A percentile compares a stretch with the other conserved stretches of the same genome.
These are phyloP conservation scores for Bubalus kerabau DNA, from an alignment of 2,113 vertebrate species.

Conservation along the genomic window DNA sequence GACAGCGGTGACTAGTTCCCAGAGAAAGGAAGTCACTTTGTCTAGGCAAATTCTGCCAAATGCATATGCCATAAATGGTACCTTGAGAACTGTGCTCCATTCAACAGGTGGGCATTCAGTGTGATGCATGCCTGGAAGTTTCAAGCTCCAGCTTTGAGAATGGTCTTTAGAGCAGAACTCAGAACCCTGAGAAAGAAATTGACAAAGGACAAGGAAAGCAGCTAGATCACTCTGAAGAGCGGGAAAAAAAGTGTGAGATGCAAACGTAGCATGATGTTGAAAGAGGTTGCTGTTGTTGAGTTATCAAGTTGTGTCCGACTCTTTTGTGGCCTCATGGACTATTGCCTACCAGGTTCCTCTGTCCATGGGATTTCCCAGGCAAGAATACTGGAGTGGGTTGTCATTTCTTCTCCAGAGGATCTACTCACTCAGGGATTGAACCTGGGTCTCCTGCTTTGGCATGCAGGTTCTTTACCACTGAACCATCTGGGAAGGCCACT, in stretches of 20 bases:
- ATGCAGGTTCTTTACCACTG: neutral
- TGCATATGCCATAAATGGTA: neutral
- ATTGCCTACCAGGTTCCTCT: neutral
- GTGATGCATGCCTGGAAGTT: neutral
- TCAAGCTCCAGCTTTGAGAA: neutral
- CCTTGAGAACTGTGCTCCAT: neutral
- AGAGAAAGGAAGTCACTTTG: neutral
- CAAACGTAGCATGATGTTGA: neutral
- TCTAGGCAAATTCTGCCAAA: neutral
- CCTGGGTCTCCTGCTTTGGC: neutral
- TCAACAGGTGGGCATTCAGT: neutral
- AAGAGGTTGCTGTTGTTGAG: neutral
- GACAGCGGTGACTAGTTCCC: neutral
- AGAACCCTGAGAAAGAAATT: neutral
- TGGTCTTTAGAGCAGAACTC: neutral
- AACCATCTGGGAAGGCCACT: neutral
- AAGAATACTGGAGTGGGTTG: neutral
- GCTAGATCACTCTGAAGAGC: neutral
- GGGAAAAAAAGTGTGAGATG: neutral
- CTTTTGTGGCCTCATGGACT: neutral
- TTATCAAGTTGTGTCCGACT: neutral
- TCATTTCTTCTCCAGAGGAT: neutral
- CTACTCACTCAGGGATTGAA: neutral
- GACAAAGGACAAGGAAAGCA: neutral
- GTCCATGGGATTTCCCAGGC: neutral